Evolutionary conservation across 2,113 vertebrate genomes (phyloP), one percentile per base, ranked within the genome.

Genomic region (Antennarius striatus): DNA sequence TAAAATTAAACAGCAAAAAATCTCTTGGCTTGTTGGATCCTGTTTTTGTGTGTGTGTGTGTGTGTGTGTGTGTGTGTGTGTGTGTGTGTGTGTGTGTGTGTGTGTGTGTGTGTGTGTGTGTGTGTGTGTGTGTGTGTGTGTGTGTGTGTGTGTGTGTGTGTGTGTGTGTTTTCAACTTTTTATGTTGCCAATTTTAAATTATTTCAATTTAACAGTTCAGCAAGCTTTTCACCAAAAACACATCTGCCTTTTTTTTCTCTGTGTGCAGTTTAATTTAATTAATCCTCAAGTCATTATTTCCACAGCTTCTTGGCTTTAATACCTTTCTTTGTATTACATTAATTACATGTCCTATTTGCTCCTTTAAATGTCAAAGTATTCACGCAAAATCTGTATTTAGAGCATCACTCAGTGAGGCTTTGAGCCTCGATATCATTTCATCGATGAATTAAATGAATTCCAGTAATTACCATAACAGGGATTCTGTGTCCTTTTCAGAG

Each of bases 151-250:
- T 3, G 32, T 3, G 32, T 36, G 32, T 36, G 32, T 36, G 32
- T 36, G 32, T 36, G 32, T 86, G 79, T 75, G 72, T 77, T 76
- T 68, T 81, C 85, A 86, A 68, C 76, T 79, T 75, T 64, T 63
- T 36, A 36, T 36, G 32, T 36, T 36, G 32, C 32, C 32, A 36
- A 36, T 4, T 36, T 36, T 36, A 2, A 36, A 36, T 36, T 4
- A 83, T 85, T 84, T 81, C 67, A 85, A 88, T 85, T 85, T 83
- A 67, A 79, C 86, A 79, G 79, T 61, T 86, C 57, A 84, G 80
- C 55, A 77, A 78, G 71, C 79, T 64, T 76, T 73, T 49, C 40
- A 6, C 60, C 68, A 54, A 68, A 63, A 80, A 75, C 12, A 69
- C 66, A 47, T 72, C 50, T 36, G 39, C 69, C 36, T 62, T 16